phyloP scores from a whole-genome alignment of 2,113 vertebrate genomes.

The Strix aluco region DNA sequence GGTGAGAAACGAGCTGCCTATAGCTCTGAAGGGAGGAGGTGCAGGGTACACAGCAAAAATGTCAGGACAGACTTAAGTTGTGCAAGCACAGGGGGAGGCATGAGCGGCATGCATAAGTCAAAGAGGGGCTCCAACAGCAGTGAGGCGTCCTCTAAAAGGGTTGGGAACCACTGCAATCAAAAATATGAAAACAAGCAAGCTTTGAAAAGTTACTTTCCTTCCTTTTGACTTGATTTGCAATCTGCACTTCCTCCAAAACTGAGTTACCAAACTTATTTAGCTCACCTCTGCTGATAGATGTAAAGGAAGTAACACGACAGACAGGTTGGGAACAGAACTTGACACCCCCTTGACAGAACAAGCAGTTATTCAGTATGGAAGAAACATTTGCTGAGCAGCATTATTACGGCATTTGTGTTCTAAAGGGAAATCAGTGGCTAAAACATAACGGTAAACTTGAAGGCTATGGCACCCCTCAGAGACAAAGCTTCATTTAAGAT shows the following conservation, averaged over 20 bases:
- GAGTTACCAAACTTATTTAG: constrained; percentile 3
- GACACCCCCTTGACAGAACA: constrained; percentile 8
- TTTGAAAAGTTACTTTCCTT: neutral
- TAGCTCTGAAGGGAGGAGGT: neutral
- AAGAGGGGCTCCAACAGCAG: neutral
- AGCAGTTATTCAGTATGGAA: constrained; percentile 25
- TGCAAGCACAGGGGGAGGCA: neutral
- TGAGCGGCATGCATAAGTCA: rapidly evolving
- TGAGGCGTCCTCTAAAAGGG: neutral
- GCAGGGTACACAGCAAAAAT: neutral
- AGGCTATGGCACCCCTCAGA: neutral
- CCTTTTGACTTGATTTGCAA: neutral
- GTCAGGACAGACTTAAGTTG: neutral
- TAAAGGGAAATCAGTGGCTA: constrained; percentile 50
- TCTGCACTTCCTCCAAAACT: neutral
- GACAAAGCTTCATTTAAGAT: constrained; percentile 29
- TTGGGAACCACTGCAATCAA: neutral
- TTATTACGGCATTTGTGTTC: neutral
- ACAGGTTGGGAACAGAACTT: neutral
- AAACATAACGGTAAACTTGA: neutral
- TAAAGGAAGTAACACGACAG: neutral
- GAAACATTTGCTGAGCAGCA: constrained; percentile 5
- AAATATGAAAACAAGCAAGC: neutral
- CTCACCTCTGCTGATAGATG: neutral
- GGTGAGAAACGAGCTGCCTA: neutral